These are phyloP conservation scores for Cariama cristata DNA, from an alignment of 2,113 vertebrate genomes.

Conservation along the genomic window DNA sequence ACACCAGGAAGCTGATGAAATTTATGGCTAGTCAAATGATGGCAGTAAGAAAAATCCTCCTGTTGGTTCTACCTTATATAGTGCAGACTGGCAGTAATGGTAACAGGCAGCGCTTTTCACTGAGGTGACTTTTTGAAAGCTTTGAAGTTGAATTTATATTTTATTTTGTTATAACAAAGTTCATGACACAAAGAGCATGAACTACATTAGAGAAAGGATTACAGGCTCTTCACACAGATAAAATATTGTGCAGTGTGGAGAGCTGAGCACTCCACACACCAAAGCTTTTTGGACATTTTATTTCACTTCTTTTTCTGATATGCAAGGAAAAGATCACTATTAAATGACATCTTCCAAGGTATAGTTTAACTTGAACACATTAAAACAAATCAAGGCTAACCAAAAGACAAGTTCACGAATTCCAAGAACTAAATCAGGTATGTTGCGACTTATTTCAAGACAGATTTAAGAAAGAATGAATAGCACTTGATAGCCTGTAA, in stretches of 20 bases:
- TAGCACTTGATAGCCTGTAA: background rate
- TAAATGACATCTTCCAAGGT: background rate
- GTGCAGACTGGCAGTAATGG: background rate
- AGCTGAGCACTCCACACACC: background rate
- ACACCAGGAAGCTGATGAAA: background rate
- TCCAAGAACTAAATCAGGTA: slow-evolving; percentile 36
- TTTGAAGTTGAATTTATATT: background rate
- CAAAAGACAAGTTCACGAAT: slow-evolving; percentile 42
- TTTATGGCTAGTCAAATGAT: background rate
- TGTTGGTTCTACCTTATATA: background rate
- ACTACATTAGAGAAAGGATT: background rate
- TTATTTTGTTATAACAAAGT: background rate
- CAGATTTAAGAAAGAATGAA: slow-evolving; percentile 25
- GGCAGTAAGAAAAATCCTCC: background rate
- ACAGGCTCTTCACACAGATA: background rate
- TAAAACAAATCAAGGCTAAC: slow-evolving; percentile 51
- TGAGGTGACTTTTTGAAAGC: background rate
- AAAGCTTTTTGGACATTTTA: background rate
- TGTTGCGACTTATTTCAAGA: slow-evolving; percentile 1
- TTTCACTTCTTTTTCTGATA: background rate
- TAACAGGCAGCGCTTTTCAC: background rate
- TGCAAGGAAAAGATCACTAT: background rate
- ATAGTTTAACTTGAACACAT: slow-evolving; percentile 35
- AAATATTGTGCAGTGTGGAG: background rate
- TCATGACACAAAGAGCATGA: background rate